Base-by-base conservation (phyloP, 2,888 invertebrate genomes). In the Anthoptus insignis region DNA sequence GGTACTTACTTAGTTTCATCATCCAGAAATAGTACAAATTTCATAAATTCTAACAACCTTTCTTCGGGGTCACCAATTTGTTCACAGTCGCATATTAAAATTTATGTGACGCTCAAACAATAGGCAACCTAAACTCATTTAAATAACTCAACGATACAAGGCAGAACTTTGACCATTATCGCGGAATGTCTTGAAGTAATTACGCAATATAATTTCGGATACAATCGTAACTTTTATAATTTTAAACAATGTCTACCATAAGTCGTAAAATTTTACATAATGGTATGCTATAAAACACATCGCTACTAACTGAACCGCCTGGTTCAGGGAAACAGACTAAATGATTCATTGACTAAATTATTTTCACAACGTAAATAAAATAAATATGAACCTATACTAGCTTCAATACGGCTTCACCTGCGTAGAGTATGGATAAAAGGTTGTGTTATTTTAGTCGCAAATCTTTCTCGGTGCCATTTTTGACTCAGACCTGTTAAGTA, bases 231-330 rank as follows among this genome's bases (percentile, higher is more conserved):
- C 32, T 61, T 54, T 54, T 42, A 45, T 32, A 61, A 42, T 54
- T 61, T 45, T 34, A 22, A 14, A 14, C 45, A 14, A 32, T 32
- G 42, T 53, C 32, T 42, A 42, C 27, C 14, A 24, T 29, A 42
- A 52, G 34, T 45, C 53, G 53, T 61, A 53, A 54, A 61, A 61
- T 54, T 60, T 60, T 60, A 54, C 53, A 61, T 53, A 54, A 61
- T 34, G 42, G 32, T 13, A 16, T 14, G 11, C 45, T 34, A 34
- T 61, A 61, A 61, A 61, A 34, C 59, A 47, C 34, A 47, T 53
- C 52, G 22, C 54, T 39, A 29, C 42, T 59, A 11, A 45, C 11
- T 16, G 34, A 24, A 8, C 9, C 42, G 11, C 39, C 16, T 13
- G 13, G 9, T 34, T 34, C 13, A 34, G 34, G 13, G 34, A 34